Conservation (phyloP, 2,888 invertebrate genomes). For the Chironomus riparius region DNA sequence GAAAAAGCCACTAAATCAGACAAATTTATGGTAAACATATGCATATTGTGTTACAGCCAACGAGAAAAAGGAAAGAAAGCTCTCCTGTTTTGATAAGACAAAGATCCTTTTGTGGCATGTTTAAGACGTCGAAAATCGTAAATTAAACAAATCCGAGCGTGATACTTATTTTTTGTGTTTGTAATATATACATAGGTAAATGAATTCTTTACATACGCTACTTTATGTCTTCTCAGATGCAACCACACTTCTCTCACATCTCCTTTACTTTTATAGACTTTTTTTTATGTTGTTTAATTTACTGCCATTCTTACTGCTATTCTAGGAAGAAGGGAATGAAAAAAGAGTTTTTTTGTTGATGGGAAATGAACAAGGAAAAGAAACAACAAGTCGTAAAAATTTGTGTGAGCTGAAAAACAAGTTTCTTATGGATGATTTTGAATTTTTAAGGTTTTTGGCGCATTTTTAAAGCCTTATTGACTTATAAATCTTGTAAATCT, state of each 20-base stretch:
- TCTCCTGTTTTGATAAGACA: constrained; percentile 9
- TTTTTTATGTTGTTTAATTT: constrained; percentile 13
- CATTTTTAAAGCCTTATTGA: no score
- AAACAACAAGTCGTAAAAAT: neutral
- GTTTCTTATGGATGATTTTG: neutral
- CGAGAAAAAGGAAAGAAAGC: neutral
- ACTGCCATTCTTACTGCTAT: neutral
- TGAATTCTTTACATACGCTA: neutral
- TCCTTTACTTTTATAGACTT: constrained; percentile 4
- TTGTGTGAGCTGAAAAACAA: neutral
- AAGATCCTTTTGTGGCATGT: constrained; percentile 16
- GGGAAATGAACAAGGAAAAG: neutral
- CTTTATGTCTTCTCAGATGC: neutral
- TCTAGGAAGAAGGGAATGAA: neutral
- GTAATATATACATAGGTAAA: neutral
- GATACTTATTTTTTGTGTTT: constrained; percentile 2
- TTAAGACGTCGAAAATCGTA: neutral
- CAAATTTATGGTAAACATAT: constrained; percentile 9
- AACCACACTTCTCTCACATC: neutral
- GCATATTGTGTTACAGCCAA: neutral
- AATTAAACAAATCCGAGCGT: constrained; percentile 22
- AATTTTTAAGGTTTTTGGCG: no score
- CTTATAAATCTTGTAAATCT: no score
- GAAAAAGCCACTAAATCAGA: constrained; percentile 17
- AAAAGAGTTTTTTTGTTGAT: neutral